These are phyloP conservation scores for Natrix natrix DNA, from an alignment of 2,797 vertebrate species.

Conservation along the genomic window DNA sequence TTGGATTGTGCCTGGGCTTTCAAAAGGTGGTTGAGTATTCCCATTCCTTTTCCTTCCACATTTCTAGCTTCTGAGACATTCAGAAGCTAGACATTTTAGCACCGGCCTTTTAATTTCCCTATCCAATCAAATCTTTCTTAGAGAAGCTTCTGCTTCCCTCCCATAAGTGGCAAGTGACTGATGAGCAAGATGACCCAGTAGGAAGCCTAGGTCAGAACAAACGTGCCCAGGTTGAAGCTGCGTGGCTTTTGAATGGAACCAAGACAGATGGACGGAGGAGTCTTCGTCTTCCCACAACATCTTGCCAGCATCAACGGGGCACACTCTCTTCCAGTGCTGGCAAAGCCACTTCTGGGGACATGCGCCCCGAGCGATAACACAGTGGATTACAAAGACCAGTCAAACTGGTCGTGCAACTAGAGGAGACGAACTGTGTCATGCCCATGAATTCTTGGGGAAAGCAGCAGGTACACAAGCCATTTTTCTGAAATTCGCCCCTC, in stretches of 20 bases:
- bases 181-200: background rate
- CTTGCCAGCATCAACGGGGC: background rate
- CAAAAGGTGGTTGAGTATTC: background rate
- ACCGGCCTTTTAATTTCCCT: background rate
- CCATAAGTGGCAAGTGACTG: background rate
- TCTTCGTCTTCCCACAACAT: background rate
- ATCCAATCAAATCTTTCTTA: background rate
- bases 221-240: background rate
- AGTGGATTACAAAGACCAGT: background rate
- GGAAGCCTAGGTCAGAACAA: too few relatives aligned
- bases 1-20: fast-evolving
- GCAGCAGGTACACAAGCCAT: background rate
- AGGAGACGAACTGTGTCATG: background rate
- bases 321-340: background rate
- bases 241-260: background rate
- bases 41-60: background rate
- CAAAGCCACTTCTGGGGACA: background rate
- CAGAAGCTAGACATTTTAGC: background rate
- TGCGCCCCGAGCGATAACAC: background rate
- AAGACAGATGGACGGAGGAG: background rate
- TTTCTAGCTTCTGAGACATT: background rate
- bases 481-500: background rate
- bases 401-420: background rate
- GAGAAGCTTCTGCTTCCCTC: background rate
- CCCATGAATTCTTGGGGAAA: background rate